Conservation (phyloP, 2,888 invertebrate species). For the Cerceris ruficornis region DNA sequence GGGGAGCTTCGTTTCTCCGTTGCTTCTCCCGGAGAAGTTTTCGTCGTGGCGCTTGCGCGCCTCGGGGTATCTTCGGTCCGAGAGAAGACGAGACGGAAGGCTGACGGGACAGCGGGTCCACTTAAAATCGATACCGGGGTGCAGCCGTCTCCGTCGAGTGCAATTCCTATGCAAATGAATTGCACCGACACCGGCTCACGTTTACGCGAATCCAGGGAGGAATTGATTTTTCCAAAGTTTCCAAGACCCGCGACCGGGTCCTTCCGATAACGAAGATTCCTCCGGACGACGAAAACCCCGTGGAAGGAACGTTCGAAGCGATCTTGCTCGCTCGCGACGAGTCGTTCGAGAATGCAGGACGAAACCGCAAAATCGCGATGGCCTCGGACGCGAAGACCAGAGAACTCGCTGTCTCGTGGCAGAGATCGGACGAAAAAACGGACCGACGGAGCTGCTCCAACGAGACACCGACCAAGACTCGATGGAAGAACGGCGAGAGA, state of each 20-base stretch:
- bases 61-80: constrained; percentile 77
- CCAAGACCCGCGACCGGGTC: constrained; percentile 21
- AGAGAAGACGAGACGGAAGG: constrained; percentile 79
- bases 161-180: constrained; percentile 81
- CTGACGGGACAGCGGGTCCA: constrained; percentile 80
- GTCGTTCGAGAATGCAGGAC: not conserved
- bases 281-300: not conserved
- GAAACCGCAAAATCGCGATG: too few relatives aligned
- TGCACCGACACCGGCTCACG: constrained; percentile 70
- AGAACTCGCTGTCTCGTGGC: too few relatives aligned
- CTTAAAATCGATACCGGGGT: constrained; percentile 80
- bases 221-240: constrained; percentile 70
- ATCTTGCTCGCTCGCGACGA: not conserved
- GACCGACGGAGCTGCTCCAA: not conserved
- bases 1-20: too few relatives aligned
- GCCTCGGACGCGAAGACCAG: too few relatives aligned
- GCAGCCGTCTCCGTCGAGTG: constrained; percentile 76
- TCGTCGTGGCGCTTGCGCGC: constrained; percentile 76
- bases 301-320: not conserved
- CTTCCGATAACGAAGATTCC: constrained; percentile 10
- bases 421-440: too few relatives aligned
- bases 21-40: constrained; percentile 47
- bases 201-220: constrained; percentile 59
- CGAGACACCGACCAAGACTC: constrained; percentile 4
- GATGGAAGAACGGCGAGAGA: not conserved